Evolutionary conservation across 2,113 vertebrate genomes (phyloP).

Genomic region (Eulemur rufifrons): DNA sequence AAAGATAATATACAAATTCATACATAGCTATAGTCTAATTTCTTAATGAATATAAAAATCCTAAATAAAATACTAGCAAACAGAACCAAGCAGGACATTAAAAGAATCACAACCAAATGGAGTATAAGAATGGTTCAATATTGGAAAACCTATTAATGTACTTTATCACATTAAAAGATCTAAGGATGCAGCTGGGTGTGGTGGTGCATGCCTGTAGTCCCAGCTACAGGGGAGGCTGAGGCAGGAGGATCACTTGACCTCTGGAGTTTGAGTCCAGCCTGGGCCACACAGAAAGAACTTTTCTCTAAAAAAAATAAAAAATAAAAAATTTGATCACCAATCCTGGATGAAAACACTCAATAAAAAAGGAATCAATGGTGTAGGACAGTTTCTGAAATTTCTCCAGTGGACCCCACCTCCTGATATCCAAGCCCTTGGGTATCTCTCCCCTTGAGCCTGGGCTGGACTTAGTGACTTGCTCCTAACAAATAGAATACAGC

Average conservation of each 20-base stretch:
- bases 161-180: slow-evolving; percentile 5
- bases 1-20: not conserved
- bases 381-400: not conserved
- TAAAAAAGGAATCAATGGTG: not conserved
- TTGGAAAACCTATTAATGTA: not conserved
- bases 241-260: not conserved
- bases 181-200: not conserved
- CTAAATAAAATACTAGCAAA: not conserved
- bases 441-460: not conserved
- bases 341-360: not conserved
- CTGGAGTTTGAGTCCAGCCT: not conserved
- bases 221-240: not conserved
- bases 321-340: not conserved
- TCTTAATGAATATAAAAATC: not conserved
- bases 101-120: not conserved
- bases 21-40: not conserved
- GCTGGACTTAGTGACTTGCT: not conserved
- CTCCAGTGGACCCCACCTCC: not conserved
- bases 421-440: not conserved
- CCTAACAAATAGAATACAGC: not conserved
- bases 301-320: not conserved
- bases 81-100: not conserved
- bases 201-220: not conserved
- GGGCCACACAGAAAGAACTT: not conserved
- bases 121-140: not conserved